Evolutionary conservation across 2,113 vertebrate species (phyloP), one percentile per base, ranked within the genome.

Genomic region (Alaudala cheleensis): DNA sequence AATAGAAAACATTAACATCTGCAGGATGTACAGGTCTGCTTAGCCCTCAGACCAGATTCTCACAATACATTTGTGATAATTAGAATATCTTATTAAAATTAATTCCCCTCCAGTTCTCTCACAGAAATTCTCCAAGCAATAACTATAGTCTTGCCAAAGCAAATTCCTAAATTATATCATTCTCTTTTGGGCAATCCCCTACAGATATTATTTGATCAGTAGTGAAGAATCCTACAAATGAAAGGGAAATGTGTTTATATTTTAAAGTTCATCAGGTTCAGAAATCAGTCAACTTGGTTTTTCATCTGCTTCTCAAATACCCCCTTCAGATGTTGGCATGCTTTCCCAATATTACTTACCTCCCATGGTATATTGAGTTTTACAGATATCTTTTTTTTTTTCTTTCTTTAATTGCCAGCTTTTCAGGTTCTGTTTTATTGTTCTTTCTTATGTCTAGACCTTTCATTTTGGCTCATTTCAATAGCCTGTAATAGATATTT

Each of bases 31-130:
- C 5, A 53, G 21, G 45, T 88, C 31, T 90, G 25, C 22, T 81
- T 85, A 85, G 9, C 22, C n/a, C 34, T 40, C 56, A 47, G 37
- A 23, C 42, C 25, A 84, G 16, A 70, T 71, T 79, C 28, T 81
- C 11, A 56, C 22, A 64, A 28, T 25, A 60, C 20, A 10, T 65
- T 89, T 81, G 60, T 67, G 17, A n/a, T 84, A 91, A 94, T 95
- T 84, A 93, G 33, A 78, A 40, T 86, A 92, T 66, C 54, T 90
- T 91, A 84, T 71, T 94, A 86, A 81, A 92, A 86, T 12, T 56
- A 67, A 79, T 92, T 93, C 9, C 22, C 37, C 17, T 86, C 24
- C 44, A 74, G 13, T 53, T 81, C 31, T 83, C 65, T 21, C 56
- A 74, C 26, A 92, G 64, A 93, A 78, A 84, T 86, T 44, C 80